Evolutionary conservation across 2,113 vertebrate genomes (phyloP).

Genomic region (Atractosteus spatula): DNA sequence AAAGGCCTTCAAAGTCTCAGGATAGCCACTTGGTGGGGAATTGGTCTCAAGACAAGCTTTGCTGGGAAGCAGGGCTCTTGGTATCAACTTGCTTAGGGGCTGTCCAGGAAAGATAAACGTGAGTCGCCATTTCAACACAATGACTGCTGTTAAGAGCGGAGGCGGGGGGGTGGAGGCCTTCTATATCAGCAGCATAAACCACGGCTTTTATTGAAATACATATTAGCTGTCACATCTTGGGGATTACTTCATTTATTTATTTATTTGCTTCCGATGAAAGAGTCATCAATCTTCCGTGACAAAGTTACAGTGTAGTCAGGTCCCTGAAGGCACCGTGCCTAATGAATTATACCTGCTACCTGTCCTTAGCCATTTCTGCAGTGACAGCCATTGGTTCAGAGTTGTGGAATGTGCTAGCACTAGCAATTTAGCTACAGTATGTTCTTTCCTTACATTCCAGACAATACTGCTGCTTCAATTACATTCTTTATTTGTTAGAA

Average conservation of each 20-base stretch:
- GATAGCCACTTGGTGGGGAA: not conserved
- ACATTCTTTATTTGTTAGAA: too few species aligned
- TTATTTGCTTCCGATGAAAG: constrained; percentile 60
- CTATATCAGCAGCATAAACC: constrained; percentile 47
- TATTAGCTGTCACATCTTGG: constrained; percentile 49
- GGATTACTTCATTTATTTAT: constrained; percentile 51
- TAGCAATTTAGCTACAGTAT: constrained; percentile 20
- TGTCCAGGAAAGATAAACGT: not conserved
- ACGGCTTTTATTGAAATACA: constrained; percentile 40
- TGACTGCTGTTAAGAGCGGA: not conserved
- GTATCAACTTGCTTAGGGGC: not conserved
- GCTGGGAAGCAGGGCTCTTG: not conserved
- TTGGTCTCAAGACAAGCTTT: not conserved
- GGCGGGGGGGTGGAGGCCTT: constrained; percentile 17
- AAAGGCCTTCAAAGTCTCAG: not conserved
- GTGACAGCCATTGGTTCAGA: constrained; percentile 14
- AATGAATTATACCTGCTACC: constrained; percentile 59
- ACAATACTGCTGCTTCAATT: too few species aligned
- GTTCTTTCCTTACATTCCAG: too few species aligned
- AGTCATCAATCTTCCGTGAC: constrained; percentile 59
- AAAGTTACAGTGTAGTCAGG: constrained; percentile 58
- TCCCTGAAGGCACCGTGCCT: constrained; percentile 51
- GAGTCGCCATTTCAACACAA: not conserved
- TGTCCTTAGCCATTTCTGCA: constrained; percentile 47
- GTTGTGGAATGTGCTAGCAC: constrained; percentile 36